A percentile compares a stretch with the other conserved stretches of the same genome.
Conservation (phyloP, 2,113 vertebrate species). For the Cryptotis parvus region DNA sequence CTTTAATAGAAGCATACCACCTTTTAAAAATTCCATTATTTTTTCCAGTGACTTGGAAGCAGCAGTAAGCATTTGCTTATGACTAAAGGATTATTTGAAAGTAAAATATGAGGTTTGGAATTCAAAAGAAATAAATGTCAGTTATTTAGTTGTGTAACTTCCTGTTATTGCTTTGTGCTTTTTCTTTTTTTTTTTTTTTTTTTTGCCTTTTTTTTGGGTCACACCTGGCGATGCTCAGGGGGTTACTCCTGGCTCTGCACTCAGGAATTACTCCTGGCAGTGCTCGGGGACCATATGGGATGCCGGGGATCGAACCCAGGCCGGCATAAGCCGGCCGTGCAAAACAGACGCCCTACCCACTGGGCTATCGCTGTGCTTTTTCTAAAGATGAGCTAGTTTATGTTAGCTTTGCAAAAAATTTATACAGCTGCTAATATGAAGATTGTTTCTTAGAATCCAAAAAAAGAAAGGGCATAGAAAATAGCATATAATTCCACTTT, state of each 20-base stretch:
- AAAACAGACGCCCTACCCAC: too few species aligned
- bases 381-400: slow-evolving; percentile 58
- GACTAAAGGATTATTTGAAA: slow-evolving; percentile 53
- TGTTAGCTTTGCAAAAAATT: background rate
- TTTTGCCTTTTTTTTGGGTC: too few species aligned
- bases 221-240: too few species aligned
- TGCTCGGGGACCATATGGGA: too few species aligned
- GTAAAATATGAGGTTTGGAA: slow-evolving; percentile 36
- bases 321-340: too few species aligned
- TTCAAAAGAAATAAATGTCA: slow-evolving; percentile 21
- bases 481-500: background rate
- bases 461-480: background rate
- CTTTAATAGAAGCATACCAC: slow-evolving; percentile 73
- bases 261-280: too few species aligned
- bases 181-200: too few species aligned
- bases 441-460: slow-evolving; percentile 26
- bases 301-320: too few species aligned
- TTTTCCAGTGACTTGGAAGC: slow-evolving; percentile 22
- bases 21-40: slow-evolving; percentile 71
- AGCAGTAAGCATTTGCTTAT: slow-evolving; percentile 55
- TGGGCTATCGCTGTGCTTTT: background rate
- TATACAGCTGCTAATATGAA: slow-evolving; percentile 43
- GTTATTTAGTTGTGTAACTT: slow-evolving; percentile 61
- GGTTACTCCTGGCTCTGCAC: too few species aligned
- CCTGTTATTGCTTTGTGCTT: background rate